Evolutionary conservation across 2,797 vertebrate species (phyloP).

Genomic region (Tolypeutes matacus): DNA sequence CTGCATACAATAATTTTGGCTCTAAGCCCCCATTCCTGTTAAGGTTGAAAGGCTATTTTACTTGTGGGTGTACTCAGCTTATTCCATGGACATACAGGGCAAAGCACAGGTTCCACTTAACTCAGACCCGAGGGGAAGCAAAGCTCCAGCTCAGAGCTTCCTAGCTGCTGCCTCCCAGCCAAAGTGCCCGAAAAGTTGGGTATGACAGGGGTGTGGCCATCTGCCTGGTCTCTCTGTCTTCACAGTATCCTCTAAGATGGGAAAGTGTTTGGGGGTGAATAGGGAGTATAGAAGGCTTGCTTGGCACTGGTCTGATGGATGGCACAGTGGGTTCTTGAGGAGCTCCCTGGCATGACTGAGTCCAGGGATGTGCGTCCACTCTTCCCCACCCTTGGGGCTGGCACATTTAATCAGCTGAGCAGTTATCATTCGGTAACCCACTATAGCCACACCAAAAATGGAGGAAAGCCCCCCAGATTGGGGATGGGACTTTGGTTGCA

Average conservation of each 20-base stretch:
- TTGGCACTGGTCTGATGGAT: rapidly evolving
- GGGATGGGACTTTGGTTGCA: neutral
- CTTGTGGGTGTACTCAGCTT: neutral
- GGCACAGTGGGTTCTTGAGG: neutral
- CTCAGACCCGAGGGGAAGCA: neutral
- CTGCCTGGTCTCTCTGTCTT: neutral
- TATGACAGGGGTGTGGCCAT: too few relatives aligned
- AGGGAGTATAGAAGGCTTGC: neutral
- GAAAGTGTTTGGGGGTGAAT: rapidly evolving
- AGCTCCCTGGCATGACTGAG: neutral
- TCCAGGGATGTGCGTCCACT: neutral
- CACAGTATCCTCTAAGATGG: neutral
- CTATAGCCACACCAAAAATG: neutral
- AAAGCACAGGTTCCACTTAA: neutral
- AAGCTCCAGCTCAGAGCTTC: neutral
- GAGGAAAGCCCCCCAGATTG: neutral
- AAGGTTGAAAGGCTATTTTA: neutral
- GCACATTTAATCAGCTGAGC: neutral
- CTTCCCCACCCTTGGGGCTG: neutral
- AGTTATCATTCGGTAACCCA: neutral
- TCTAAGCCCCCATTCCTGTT: neutral
- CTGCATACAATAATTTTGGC: neutral
- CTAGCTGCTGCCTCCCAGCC: neutral
- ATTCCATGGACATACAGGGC: neutral
- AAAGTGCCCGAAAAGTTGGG: neutral